Percentiles rank a stretch among this genome's conserved stretches.
These are phyloP conservation scores for Drosophila bipectinata DNA, from an alignment of 1,140 invertebrate species.

Conservation along the genomic window DNA sequence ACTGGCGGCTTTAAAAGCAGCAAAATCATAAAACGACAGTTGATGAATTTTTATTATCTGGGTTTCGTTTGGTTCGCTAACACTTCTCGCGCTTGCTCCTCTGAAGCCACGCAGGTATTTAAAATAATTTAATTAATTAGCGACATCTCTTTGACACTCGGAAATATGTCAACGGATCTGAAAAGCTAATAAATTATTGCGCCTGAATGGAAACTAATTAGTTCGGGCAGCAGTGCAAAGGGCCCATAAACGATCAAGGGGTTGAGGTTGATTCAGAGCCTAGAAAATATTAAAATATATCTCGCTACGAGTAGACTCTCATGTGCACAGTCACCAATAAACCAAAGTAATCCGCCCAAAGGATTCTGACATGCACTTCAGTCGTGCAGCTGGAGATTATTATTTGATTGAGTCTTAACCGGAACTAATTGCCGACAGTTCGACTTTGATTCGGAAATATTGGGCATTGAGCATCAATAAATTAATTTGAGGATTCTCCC, in stretches of 20 bases:
- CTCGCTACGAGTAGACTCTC: not conserved
- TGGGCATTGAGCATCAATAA: slow-evolving; percentile 20
- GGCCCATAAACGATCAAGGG: slow-evolving; percentile 1
- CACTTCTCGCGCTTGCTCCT: not conserved
- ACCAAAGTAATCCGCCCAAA: slow-evolving; percentile 9
- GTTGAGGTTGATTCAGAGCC: not conserved
- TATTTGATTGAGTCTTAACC: slow-evolving; percentile 35
- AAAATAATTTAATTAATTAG: slow-evolving; percentile 47
- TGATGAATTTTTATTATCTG: slow-evolving; percentile 55
- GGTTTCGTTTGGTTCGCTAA: not conserved
- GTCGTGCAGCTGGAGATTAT: slow-evolving; percentile 16
- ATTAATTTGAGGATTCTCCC: slow-evolving; percentile 10
- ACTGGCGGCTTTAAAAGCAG: slow-evolving; percentile 24
- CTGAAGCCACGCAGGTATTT: slow-evolving; percentile 28
- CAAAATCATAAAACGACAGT: slow-evolving; percentile 69
- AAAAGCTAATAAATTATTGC: slow-evolving; percentile 31
- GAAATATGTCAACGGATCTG: slow-evolving; percentile 42
- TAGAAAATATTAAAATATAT: not conserved
- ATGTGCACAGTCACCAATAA: not conserved
- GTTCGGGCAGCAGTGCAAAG: slow-evolving; percentile 7
- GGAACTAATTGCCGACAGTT: slow-evolving; percentile 30
- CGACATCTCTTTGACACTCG: slow-evolving; percentile 7
- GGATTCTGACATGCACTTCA: not conserved
- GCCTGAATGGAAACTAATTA: slow-evolving; percentile 28
- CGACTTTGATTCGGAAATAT: slow-evolving; percentile 28